Evolutionary conservation across 2,797 vertebrate species (phyloP).

Genomic region (Periparus ater): DNA sequence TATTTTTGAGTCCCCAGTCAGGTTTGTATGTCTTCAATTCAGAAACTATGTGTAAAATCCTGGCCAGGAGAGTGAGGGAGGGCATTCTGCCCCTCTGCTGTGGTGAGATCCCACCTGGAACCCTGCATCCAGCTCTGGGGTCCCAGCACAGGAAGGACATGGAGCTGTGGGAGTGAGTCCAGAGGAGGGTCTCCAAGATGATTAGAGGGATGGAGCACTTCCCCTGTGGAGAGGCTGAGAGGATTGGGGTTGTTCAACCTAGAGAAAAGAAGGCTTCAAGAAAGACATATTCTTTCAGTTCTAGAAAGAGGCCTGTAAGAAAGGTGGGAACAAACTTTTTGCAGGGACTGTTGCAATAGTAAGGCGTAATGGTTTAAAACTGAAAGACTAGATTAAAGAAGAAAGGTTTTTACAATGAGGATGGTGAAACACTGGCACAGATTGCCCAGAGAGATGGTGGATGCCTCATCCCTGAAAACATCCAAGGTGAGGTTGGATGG

Average conservation of each 20-base stretch:
- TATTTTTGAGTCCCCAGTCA: conserved; percentile 87
- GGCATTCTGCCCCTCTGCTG: neutral
- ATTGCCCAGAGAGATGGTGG: neutral
- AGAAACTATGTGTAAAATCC: neutral
- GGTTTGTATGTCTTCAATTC: conserved; percentile 76
- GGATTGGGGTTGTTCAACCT: neutral
- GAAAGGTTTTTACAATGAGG: neutral
- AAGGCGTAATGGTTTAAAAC: neutral
- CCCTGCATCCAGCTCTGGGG: neutral
- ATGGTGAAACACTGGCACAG: neutral
- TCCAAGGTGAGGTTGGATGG: neutral
- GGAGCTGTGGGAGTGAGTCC: neutral
- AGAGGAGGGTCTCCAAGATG: neutral
- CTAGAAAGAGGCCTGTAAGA: neutral
- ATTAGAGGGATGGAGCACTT: neutral
- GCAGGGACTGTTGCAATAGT: accelerated
- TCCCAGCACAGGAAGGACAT: neutral
- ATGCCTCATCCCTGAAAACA: neutral
- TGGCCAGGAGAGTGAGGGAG: neutral
- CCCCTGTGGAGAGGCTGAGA: neutral
- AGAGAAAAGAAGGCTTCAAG: neutral
- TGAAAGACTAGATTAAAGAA: neutral
- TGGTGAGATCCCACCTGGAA: neutral
- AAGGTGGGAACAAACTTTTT: neutral
- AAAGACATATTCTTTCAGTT: neutral